These are phyloP conservation scores for Scelioninae gen. 1 DNA, from an alignment of 2,888 invertebrate genomes.

Conservation along the genomic window DNA sequence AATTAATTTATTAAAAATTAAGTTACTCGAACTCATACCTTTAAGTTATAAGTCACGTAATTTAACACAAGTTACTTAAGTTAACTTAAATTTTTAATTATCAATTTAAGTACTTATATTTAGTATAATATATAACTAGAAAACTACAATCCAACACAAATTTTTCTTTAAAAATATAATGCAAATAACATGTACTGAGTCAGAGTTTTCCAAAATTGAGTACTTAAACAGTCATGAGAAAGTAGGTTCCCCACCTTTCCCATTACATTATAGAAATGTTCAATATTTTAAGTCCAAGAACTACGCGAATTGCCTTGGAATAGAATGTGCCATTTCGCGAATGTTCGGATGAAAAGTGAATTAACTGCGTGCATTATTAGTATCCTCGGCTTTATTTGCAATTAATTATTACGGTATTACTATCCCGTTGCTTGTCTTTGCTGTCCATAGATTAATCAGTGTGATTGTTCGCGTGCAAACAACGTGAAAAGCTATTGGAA, in stretches of 20 bases:
- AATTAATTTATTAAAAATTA: no score
- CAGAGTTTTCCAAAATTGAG: conserved; percentile 12
- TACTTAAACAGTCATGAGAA: conserved; percentile 24
- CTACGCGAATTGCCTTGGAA: conserved; percentile 53
- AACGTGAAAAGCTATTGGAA: conserved; percentile 68
- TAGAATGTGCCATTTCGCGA: conserved; percentile 62
- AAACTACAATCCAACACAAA: no score
- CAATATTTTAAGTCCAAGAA: conserved; percentile 38
- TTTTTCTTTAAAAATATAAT: no score
- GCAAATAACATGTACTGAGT: no score
- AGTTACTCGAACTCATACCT: no score
- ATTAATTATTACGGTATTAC: conserved; percentile 68
- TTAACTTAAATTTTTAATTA: no score
- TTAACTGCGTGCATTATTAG: conserved; percentile 61
- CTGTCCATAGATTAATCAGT: conserved; percentile 69
- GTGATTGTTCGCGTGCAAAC: conserved; percentile 69
- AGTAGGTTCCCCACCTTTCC: conserved; percentile 21
- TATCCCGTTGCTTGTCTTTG: conserved; percentile 67
- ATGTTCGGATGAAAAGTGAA: conserved; percentile 68
- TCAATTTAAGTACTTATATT: no score
- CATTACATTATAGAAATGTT: conserved; percentile 15
- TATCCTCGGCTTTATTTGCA: conserved; percentile 68
- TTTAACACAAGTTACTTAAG: no score
- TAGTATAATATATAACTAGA: no score
- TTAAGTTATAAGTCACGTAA: no score